Base-by-base conservation (phyloP, 1,140 invertebrate species). In the Lordiphosa mommai region DNA sequence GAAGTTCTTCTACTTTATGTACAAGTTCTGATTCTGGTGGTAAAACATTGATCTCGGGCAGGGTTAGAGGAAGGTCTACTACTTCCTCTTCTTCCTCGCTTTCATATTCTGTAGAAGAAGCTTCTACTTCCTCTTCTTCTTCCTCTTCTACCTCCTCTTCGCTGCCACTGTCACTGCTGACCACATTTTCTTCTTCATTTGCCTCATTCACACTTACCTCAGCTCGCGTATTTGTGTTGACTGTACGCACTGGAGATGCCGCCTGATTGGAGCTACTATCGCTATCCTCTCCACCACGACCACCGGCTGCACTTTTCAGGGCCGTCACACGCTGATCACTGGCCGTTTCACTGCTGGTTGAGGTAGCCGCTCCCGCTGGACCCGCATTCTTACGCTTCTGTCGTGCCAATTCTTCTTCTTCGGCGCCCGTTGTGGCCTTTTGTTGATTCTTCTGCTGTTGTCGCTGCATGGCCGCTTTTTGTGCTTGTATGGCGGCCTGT, bases 331-430 rank as follows among this genome's bases (percentile, higher is more conserved):
- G 76, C 30, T 89, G 65, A 36, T 79, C 76, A 33, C 52, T 50
- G 40, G 55, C 80, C 1, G 63, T 38, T 4, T 84, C 77, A 16
- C 40, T 50, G 17, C 30, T 49, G 60, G 61, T 43, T 61, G 68
- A 27, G 3, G 52, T 37, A 8, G 58, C 37, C 0, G 55, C 47
- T 41, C 38, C 40, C 6, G 51, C 46, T 20, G 60, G 65, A 4
- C 88, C 59, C 6, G 92, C 91, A 33, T 91, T 93, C 90, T 97
- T 97, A 80, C 95, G 94, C 89, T 97, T 97, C 64, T 97, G 95
- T 76, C 94, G 93, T 5, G 94, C 91, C 63, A 97, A 96, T 89
- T 97, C 96, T 88, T 97, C 96, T 77, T 97, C 96, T 89, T 96
- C 95, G 86, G 94, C 95, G 10, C 94, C 90, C n/a, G 92, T 60